These are phyloP conservation scores for Rhinoraja longicauda DNA, from an alignment of 2,797 vertebrate genomes.

Conservation along the genomic window DNA sequence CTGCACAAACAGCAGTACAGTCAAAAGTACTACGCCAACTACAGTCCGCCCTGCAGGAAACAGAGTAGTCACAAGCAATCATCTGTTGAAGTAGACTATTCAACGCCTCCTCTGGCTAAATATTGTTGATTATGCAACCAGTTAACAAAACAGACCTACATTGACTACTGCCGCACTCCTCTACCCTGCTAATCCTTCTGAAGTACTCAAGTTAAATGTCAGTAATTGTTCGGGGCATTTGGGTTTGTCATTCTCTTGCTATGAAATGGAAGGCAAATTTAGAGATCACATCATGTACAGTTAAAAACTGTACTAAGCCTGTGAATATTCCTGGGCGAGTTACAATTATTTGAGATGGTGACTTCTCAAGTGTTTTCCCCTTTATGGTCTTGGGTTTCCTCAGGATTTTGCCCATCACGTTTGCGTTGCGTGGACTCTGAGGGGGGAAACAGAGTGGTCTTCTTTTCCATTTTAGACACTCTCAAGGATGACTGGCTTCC, in stretches of 20 bases:
- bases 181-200: neutral
- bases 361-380: neutral
- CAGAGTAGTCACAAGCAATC: neutral
- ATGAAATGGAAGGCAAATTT: slow-evolving; percentile 10
- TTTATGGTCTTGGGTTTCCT: too few species aligned
- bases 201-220: neutral
- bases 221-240: neutral
- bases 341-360: neutral
- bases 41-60: neutral
- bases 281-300: neutral
- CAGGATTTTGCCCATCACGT: too few species aligned
- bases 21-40: neutral
- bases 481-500: too few species aligned
- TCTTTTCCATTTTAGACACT: too few species aligned
- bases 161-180: neutral
- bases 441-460: too few species aligned
- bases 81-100: slow-evolving; percentile 8
- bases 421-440: too few species aligned
- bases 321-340: neutral
- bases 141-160: slow-evolving; percentile 23
- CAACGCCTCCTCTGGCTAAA: slow-evolving; percentile 28
- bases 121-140: slow-evolving; percentile 21
- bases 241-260: neutral
- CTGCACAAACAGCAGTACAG: neutral
- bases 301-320: neutral